Base-by-base conservation (phyloP, 2,888 invertebrate species). In the Pheosia gnoma region DNA sequence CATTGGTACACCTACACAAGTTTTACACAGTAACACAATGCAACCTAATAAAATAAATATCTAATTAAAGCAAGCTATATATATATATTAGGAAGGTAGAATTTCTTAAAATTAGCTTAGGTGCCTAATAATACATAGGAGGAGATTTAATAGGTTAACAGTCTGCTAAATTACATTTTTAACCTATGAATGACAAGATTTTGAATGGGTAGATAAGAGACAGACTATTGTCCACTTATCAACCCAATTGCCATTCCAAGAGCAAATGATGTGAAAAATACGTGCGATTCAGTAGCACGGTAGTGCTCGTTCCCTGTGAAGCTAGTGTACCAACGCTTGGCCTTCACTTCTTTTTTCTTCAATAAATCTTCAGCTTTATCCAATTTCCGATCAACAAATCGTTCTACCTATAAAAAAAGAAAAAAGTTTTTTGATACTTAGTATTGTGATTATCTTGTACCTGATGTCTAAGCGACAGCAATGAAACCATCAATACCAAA, bases 231-330 rank as follows among this genome's bases (percentile, higher is more conserved):
- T 59, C 94, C 94, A 75, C 94, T 94, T 63, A 94, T 73, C 45
- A 96, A 86, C 62, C 97, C 97, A 80, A 97, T 83, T 61, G 97
- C 96, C 81, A 97, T 86, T 60, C 98, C 97, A 74, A 96, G 97
- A 71, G 95, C 94, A 89, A 97, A 98, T n/a, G 97, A 96, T 60
- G 96, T 95, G 71, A 97, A 78, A 86, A 98, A 98, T 69, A 97
- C 95, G 78, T 97, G 97, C 56, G 97, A 94, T 89, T 97, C 97
- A 72, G 96, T 96, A 58, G 96, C 91, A 83, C 95, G 95, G 80
- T 95, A 96, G 61, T 95, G 89, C 37, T 96, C 95, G 72, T 96
- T 96, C 39, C 95, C 95, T 72, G 95, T 94, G 56, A 96, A 84
- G 70, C 94, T 94, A 65, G 95, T 94, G 79, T 96, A 97, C 97